Conservation (phyloP, 2,797 vertebrate genomes). For the Rhynchonycteris naso region DNA sequence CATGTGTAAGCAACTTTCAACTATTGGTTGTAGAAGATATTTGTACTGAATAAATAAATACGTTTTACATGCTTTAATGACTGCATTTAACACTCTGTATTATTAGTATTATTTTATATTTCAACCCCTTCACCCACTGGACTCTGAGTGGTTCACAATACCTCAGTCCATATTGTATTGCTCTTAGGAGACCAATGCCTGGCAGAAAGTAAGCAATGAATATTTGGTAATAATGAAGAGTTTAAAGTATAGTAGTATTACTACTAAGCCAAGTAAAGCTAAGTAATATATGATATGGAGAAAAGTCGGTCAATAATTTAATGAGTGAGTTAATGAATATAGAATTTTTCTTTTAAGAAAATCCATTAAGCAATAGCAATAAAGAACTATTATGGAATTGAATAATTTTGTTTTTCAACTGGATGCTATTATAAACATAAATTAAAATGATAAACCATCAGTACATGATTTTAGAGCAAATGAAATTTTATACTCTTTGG, state of each 20-base stretch:
- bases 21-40: neutral
- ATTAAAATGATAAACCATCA: slow-evolving; percentile 43
- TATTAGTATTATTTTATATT: neutral
- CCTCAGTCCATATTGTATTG: neutral
- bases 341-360: slow-evolving; percentile 10
- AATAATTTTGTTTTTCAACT: slow-evolving; percentile 46
- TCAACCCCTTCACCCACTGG: neutral
- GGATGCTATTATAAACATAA: slow-evolving; percentile 40
- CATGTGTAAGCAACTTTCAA: neutral
- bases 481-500: neutral
- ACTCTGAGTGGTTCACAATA: neutral
- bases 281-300: neutral
- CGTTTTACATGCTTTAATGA: neutral
- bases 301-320: slow-evolving; percentile 10
- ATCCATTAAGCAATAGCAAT: neutral
- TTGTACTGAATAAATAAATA: neutral
- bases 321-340: neutral
- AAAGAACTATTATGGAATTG: slow-evolving; percentile 22
- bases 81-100: neutral
- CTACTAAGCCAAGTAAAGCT: neutral
- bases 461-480: slow-evolving; percentile 38
- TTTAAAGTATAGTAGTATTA: neutral
- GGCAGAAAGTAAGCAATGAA: neutral
- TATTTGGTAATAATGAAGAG: neutral
- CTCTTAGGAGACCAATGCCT: neutral